phyloP scores from a whole-genome alignment of 2,113 vertebrate species.

The Zeus faber region DNA sequence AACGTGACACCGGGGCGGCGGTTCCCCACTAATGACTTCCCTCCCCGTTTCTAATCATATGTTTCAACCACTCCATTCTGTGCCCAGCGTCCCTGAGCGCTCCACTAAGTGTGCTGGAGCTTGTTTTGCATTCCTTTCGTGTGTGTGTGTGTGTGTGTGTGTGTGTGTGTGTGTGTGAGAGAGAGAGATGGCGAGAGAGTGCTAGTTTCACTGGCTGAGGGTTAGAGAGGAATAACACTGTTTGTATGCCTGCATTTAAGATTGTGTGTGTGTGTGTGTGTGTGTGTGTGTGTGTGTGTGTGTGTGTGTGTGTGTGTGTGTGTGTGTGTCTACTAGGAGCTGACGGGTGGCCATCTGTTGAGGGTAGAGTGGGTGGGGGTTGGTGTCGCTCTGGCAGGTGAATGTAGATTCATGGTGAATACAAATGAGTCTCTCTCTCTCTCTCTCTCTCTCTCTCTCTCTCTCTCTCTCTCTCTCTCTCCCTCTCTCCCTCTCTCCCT shows the following conservation, averaged over 20 bases:
- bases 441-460: slow-evolving; percentile 26
- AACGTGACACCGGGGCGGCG: slow-evolving; percentile 66
- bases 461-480: slow-evolving; percentile 27
- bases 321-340: slow-evolving; percentile 60
- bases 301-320: slow-evolving; percentile 34
- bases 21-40: slow-evolving; percentile 70
- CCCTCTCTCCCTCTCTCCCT: slow-evolving; percentile 1
- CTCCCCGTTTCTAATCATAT: slow-evolving; percentile 72
- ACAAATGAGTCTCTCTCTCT: slow-evolving; percentile 71
- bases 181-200: slow-evolving; percentile 23
- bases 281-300: slow-evolving; percentile 29
- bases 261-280: slow-evolving; percentile 22
- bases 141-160: slow-evolving; percentile 24
- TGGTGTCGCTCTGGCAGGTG: slow-evolving; percentile 77
- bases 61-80: slow-evolving; percentile 72
- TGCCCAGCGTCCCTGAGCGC: slow-evolving; percentile 62
- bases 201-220: slow-evolving; percentile 46
- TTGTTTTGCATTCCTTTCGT: slow-evolving; percentile 49
- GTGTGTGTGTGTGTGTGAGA: slow-evolving; percentile 7
- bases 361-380: slow-evolving; percentile 75
- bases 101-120: slow-evolving; percentile 64
- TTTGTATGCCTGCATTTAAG: neutral
- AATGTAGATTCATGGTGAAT: slow-evolving; percentile 73
- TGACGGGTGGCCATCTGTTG: slow-evolving; percentile 79
- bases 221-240: slow-evolving; percentile 19